phyloP scores from a whole-genome alignment of 2,888 invertebrate genomes.

The Slavum lentiscoides region DNA sequence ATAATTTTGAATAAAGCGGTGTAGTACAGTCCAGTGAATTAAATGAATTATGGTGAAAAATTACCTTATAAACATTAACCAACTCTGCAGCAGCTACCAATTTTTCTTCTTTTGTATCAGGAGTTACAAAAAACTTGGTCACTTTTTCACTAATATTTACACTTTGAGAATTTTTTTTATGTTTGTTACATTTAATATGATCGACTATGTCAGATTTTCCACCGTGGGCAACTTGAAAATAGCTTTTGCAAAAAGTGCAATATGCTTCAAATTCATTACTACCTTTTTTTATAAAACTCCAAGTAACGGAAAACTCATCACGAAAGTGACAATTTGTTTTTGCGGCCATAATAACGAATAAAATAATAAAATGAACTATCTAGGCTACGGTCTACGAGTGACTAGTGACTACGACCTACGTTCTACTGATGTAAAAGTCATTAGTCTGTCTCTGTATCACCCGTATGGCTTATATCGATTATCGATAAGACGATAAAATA shows the following conservation, averaged over 20 bases:
- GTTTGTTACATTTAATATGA: not conserved
- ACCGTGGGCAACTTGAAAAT: not conserved
- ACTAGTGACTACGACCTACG: too few species aligned
- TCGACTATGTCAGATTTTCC: not conserved
- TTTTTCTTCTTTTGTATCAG: constrained; percentile 20
- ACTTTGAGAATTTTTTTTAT: constrained; percentile 8
- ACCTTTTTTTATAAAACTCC: not conserved
- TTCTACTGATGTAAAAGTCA: too few species aligned
- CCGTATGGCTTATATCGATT: too few species aligned
- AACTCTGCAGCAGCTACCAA: constrained; percentile 10
- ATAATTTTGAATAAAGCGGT: too few species aligned
- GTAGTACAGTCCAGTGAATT: too few species aligned
- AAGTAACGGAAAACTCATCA: too few species aligned
- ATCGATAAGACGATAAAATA: too few species aligned
- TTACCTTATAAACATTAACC: not conserved
- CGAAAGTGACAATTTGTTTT: too few species aligned
- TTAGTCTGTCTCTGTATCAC: too few species aligned
- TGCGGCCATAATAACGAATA: too few species aligned
- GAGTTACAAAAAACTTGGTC: constrained; percentile 17
- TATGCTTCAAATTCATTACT: not conserved
- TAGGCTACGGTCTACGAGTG: too few species aligned
- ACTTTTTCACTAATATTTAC: constrained; percentile 22
- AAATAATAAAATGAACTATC: too few species aligned
- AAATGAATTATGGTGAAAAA: constrained; percentile 6
- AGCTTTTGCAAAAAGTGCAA: not conserved